These are phyloP conservation scores for Enteromius thamalakanensis DNA, from an alignment of 2,797 vertebrate genomes.

Conservation along the genomic window DNA sequence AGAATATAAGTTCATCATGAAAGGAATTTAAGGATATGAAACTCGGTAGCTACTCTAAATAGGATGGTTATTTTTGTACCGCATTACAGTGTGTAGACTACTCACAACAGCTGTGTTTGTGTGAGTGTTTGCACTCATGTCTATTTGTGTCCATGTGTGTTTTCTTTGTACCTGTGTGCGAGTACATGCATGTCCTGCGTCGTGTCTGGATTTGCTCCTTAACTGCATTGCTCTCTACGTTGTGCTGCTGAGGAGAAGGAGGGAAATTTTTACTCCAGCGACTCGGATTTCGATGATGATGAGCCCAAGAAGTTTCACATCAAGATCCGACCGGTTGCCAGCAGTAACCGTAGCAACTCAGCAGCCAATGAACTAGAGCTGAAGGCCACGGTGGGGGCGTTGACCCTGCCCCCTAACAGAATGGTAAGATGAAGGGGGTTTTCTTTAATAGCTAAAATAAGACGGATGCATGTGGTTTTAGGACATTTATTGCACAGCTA, in stretches of 20 bases:
- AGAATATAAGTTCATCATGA: not conserved
- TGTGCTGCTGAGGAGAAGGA: conserved; percentile 76
- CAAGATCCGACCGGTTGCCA: conserved; percentile 86
- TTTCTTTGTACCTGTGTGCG: not conserved
- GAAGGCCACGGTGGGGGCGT: conserved; percentile 85
- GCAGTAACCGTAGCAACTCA: conserved; percentile 70
- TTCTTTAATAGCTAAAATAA: conserved; percentile 1
- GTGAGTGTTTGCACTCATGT: not conserved
- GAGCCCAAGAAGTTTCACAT: conserved; percentile 92
- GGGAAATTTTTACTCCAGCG: conserved; percentile 88
- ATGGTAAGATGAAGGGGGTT: conserved; percentile 64
- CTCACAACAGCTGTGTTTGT: conserved; percentile 27
- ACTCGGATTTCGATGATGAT: conserved; percentile 92
- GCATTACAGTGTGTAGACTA: conserved; percentile 1
- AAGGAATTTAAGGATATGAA: conserved; percentile 9
- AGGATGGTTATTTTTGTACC: not conserved
- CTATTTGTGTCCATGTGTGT: not conserved
- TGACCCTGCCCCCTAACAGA: conserved; percentile 86
- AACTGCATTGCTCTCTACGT: conserved; percentile 33
- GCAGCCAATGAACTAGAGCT: conserved; percentile 85
- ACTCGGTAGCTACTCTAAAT: not conserved
- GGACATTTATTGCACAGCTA: not conserved
- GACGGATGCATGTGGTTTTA: not conserved
- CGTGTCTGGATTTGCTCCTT: conserved; percentile 36
- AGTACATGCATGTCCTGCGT: not conserved